phyloP scores from a whole-genome alignment of 2,888 invertebrate species.

The Agrotis puta region DNA sequence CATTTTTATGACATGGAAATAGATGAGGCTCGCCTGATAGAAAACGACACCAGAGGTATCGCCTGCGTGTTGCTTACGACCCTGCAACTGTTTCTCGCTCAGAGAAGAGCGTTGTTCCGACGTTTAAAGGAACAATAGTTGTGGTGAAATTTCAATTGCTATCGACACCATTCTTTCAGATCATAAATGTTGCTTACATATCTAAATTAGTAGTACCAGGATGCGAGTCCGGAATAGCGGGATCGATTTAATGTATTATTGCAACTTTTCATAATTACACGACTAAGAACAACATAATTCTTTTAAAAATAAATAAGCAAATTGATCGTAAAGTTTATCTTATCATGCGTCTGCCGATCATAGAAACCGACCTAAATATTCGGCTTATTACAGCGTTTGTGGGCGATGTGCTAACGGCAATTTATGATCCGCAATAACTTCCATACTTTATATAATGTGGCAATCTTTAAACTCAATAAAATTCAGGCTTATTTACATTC shows the following conservation, averaged over 20 bases:
- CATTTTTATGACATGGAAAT: too few relatives aligned
- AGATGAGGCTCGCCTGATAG: too few relatives aligned
- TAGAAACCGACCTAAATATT: slow-evolving; percentile 38
- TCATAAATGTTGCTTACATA: background rate
- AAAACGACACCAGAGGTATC: too few relatives aligned
- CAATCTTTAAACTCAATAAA: slow-evolving; percentile 32
- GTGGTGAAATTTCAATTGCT: too few relatives aligned
- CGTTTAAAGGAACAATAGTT: too few relatives aligned
- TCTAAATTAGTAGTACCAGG: background rate
- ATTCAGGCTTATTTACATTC: slow-evolving; percentile 36
- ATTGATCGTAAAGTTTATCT: slow-evolving; percentile 12
- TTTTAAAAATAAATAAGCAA: background rate
- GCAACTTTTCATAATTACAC: background rate
- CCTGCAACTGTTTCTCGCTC: too few relatives aligned
- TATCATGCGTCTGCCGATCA: slow-evolving; percentile 14
- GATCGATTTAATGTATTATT: background rate
- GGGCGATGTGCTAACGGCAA: slow-evolving; percentile 34
- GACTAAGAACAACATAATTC: background rate
- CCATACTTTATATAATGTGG: slow-evolving; percentile 11
- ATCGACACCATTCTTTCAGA: too few relatives aligned
- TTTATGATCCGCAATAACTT: slow-evolving; percentile 34
- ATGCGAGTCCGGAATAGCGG: background rate
- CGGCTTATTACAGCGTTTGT: slow-evolving; percentile 27
- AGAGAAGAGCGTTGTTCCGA: too few relatives aligned
- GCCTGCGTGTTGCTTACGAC: too few relatives aligned